Percentiles rank a stretch among this genome's conserved stretches.
These are phyloP conservation scores for Drosophila nannoptera DNA, from an alignment of 1,140 invertebrate species.

Conservation along the genomic window DNA sequence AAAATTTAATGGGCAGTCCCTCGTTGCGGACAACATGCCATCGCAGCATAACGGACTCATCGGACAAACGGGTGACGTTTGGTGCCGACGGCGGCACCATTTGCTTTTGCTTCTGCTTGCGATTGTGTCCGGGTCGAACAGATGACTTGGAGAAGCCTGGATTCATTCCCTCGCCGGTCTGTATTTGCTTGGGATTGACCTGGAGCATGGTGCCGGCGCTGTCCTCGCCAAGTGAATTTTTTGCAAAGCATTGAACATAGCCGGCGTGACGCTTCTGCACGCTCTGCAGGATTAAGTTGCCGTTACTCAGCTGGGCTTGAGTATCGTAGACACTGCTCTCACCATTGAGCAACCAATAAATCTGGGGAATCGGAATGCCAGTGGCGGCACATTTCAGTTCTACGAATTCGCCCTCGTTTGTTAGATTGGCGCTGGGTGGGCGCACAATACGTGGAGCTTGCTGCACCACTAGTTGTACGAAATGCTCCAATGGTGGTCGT, in stretches of 20 bases:
- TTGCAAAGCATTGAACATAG: constrained; percentile 93
- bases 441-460: constrained; percentile 83
- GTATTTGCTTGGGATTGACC: constrained; percentile 88
- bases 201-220: constrained; percentile 83
- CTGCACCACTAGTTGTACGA: constrained; percentile 80
- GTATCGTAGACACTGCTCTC: constrained; percentile 82
- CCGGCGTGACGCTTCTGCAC: constrained; percentile 91
- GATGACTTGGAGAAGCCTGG: background rate
- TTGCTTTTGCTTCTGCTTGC: constrained; percentile 35
- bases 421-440: constrained; percentile 81
- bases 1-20: constrained; percentile 91
- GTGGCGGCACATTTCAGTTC: constrained; percentile 83
- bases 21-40: constrained; percentile 90
- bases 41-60: constrained; percentile 93
- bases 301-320: constrained; percentile 80
- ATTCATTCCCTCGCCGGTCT: constrained; percentile 70
- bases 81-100: constrained; percentile 92
- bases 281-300: constrained; percentile 82
- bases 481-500: constrained; percentile 77
- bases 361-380: constrained; percentile 85
- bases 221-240: constrained; percentile 87
- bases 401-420: constrained; percentile 84
- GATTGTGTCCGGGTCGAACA: constrained; percentile 1
- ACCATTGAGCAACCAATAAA: constrained; percentile 93
- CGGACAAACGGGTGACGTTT: constrained; percentile 89